These are phyloP conservation scores for Gallinago undulata DNA, from an alignment of 2,113 vertebrate genomes.

Conservation along the genomic window DNA sequence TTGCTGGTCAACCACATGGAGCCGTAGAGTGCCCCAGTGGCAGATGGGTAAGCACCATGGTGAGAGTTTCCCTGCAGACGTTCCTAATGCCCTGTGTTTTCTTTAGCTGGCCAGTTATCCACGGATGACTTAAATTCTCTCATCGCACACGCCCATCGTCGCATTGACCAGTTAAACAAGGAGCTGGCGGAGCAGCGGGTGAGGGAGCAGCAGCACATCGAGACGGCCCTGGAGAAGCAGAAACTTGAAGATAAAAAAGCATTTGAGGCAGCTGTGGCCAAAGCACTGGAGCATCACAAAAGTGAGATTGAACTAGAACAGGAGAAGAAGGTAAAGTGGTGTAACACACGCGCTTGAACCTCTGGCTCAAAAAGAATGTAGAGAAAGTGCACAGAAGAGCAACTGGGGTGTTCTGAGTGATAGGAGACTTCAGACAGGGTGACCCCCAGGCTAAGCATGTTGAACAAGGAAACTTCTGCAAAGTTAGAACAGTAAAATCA, in stretches of 20 bases:
- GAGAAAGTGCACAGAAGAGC: neutral
- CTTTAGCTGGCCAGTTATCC: constrained; percentile 85
- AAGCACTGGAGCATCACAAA: constrained; percentile 81
- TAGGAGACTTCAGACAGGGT: neutral
- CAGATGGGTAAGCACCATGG: rapidly evolving
- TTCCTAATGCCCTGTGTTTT: neutral
- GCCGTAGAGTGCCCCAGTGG: rapidly evolving
- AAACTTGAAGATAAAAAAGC: constrained; percentile 85
- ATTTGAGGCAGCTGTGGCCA: constrained; percentile 79
- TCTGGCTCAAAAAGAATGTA: neutral
- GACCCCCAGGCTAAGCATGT: rapidly evolving
- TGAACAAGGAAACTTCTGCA: neutral
- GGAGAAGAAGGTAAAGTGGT: constrained; percentile 84
- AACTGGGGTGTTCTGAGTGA: neutral
- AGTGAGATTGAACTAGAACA: constrained; percentile 83
- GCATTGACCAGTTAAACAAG: constrained; percentile 91
- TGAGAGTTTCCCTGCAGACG: neutral
- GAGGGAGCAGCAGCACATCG: constrained; percentile 88
- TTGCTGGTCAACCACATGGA: rapidly evolving
- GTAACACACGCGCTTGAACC: rapidly evolving
- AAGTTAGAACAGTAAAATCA: neutral
- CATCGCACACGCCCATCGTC: constrained; percentile 93
- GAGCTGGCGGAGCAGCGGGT: constrained; percentile 91
- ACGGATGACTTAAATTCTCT: constrained; percentile 90
- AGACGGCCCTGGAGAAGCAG: constrained; percentile 86